These are phyloP conservation scores for Mamestra configurata DNA, from an alignment of 1,140 invertebrate genomes.

Conservation along the genomic window DNA sequence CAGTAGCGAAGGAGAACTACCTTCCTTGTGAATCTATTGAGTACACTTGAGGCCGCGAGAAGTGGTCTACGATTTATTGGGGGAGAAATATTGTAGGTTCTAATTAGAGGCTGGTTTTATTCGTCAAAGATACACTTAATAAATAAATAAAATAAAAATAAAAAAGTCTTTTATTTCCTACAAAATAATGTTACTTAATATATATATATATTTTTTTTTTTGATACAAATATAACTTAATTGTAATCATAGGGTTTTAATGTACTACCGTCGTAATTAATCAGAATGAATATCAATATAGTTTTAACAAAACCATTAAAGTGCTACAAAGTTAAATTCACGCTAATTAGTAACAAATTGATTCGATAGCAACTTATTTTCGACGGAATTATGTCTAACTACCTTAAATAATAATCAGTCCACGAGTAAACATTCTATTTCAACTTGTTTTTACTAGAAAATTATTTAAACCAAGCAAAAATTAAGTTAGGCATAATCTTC, in stretches of 20 bases:
- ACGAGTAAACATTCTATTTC: neutral
- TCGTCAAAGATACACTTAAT: neutral
- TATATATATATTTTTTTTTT: too few relatives aligned
- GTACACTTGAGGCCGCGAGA: constrained; percentile 1
- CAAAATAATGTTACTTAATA: too few relatives aligned
- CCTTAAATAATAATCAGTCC: too few relatives aligned
- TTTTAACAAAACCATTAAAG: too few relatives aligned
- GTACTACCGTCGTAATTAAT: too few relatives aligned
- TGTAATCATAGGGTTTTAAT: too few relatives aligned
- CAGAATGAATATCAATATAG: too few relatives aligned
- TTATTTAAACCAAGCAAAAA: neutral
- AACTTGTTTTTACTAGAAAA: neutral
- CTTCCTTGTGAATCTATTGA: neutral
- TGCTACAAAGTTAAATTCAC: neutral
- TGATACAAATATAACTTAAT: too few relatives aligned
- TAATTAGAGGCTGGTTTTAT: neutral
- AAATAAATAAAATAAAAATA: too few relatives aligned
- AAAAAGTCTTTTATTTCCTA: too few relatives aligned
- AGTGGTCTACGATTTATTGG: neutral
- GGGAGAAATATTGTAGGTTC: neutral
- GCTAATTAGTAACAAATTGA: neutral
- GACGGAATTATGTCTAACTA: neutral
- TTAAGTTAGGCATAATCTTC: too few relatives aligned
- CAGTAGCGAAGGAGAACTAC: constrained; percentile 2
- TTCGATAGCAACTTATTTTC: neutral